These are phyloP conservation scores for Acridotheres tristis DNA, from an alignment of 2,797 vertebrate genomes.

Conservation along the genomic window DNA sequence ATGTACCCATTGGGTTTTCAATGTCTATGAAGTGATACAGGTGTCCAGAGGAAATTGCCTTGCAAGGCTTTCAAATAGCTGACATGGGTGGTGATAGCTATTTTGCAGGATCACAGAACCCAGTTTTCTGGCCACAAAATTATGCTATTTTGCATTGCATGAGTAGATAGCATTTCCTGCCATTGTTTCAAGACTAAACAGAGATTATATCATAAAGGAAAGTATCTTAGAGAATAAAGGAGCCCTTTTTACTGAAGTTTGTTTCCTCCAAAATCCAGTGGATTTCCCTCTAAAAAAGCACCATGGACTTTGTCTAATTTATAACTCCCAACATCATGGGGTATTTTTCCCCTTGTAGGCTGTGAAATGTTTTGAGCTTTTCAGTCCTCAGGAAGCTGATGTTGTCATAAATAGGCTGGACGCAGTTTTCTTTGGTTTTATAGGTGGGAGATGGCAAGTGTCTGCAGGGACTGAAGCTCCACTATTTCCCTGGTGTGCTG, in stretches of 20 bases:
- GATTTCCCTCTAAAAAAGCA: not conserved
- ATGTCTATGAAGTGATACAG: not conserved
- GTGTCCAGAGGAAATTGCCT: not conserved
- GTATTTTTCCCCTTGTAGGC: not conserved
- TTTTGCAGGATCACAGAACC: not conserved
- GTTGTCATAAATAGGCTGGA: not conserved
- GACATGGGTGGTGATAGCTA: fast-evolving
- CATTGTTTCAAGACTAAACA: not conserved
- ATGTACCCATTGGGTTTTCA: not conserved
- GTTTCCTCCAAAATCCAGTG: not conserved
- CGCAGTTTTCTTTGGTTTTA: not conserved
- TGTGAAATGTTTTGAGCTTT: not conserved
- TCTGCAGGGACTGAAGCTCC: not conserved
- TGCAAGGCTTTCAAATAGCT: not conserved
- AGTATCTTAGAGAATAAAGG: not conserved
- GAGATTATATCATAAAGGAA: not conserved
- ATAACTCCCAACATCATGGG: not conserved
- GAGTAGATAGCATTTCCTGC: not conserved
- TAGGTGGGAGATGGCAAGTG: not conserved
- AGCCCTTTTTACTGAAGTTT: not conserved
- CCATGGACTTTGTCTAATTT: not conserved
- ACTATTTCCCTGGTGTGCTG: not conserved
- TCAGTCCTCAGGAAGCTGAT: not conserved
- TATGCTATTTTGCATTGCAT: not conserved
- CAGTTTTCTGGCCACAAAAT: not conserved